Evolutionary conservation across 2,797 vertebrate species (phyloP).

Genomic region (Hybognathus amarus): DNA sequence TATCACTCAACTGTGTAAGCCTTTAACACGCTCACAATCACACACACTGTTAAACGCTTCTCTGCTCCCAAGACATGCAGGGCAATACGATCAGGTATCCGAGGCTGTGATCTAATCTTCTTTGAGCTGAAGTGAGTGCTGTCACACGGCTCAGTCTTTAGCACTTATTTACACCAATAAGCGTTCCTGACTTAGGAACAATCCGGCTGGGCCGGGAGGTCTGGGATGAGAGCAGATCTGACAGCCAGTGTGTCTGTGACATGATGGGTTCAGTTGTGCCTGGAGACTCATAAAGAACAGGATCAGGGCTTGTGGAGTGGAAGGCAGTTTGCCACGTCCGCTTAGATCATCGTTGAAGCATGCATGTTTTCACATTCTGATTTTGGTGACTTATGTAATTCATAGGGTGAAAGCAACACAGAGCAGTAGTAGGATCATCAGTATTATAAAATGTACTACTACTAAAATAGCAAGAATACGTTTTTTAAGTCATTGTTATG

Average conservation of each 20-base stretch:
- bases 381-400: neutral
- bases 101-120: conserved; percentile 15
- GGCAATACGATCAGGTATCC: conserved; percentile 5
- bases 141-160: conserved; percentile 1
- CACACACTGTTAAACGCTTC: neutral
- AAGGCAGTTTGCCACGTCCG: neutral
- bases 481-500: too few relatives aligned
- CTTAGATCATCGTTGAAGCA: neutral
- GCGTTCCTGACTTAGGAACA: conserved; percentile 32
- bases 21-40: neutral
- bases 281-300: conserved; percentile 1
- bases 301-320: conserved; percentile 4
- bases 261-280: conserved; percentile 39
- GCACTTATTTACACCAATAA: conserved; percentile 45
- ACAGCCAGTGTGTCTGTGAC: conserved; percentile 32
- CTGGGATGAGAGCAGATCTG: conserved; percentile 42
- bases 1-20: conserved; percentile 4
- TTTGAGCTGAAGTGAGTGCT: neutral
- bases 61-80: neutral
- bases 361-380: neutral
- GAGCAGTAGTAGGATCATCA: neutral
- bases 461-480: neutral
- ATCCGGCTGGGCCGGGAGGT: neutral
- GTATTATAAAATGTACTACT: neutral
- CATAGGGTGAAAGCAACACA: too few relatives aligned